Evolutionary conservation across 2,888 invertebrate species (phyloP).

Genomic region (Acanthococcus lagerstroemiae): DNA sequence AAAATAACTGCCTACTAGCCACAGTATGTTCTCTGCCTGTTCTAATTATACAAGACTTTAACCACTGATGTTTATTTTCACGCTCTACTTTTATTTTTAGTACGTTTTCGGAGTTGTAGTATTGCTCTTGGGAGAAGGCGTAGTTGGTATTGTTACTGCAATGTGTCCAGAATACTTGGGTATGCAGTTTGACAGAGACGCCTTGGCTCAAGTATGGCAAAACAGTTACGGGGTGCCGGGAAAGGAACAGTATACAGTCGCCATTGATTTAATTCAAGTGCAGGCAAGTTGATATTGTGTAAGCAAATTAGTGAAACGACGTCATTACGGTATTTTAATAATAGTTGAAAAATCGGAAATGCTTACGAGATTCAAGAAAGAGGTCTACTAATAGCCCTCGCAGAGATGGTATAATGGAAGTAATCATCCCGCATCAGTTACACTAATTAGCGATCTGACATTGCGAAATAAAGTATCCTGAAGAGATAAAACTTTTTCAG

Average conservation of each 20-base stretch:
- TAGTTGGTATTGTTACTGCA: slow-evolving; percentile 58
- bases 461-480: no score
- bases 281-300: slow-evolving; percentile 40
- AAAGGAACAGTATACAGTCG: slow-evolving; percentile 61
- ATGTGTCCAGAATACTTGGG: slow-evolving; percentile 68
- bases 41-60: not conserved
- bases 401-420: no score
- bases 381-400: no score
- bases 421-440: no score
- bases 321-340: not conserved
- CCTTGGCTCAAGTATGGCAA: slow-evolving; percentile 61
- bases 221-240: slow-evolving; percentile 67
- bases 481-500: slow-evolving; percentile 41
- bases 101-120: slow-evolving; percentile 60
- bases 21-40: slow-evolving; percentile 50
- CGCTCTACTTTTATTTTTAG: slow-evolving; percentile 41
- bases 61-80: not conserved
- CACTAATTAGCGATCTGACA: no score
- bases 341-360: not conserved
- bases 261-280: slow-evolving; percentile 68
- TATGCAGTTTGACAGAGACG: slow-evolving; percentile 55
- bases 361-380: no score
- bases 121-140: slow-evolving; percentile 58
- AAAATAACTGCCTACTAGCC: slow-evolving; percentile 61
- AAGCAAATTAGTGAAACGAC: not conserved